Evolutionary conservation across 2,888 invertebrate genomes (phyloP), one percentile per base, ranked within the genome.

Genomic region (Melieria crassipennis): DNA sequence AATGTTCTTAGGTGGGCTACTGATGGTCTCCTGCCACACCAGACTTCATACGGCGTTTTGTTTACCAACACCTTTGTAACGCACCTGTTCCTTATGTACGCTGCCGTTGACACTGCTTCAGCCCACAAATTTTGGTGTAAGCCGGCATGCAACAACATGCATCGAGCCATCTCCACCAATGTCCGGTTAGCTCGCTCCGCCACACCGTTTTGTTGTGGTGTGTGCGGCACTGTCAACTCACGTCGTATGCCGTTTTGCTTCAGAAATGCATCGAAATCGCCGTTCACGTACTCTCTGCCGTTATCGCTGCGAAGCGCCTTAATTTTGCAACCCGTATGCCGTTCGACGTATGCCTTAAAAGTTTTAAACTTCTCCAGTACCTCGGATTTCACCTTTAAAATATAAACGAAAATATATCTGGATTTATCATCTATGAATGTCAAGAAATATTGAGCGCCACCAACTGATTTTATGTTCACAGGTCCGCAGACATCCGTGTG

Each of bases 151-250:
- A 75, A 13, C 52, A 84, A 48, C 76, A 84, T 79, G 30, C 78
- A 75, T 43, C 81, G 73, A 5, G 81, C 81, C 68, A 76, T 75
- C 47, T 82, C 79, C 11, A 81, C 70, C 7, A 77, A 70, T 9
- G 76, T 73, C 42, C 73, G 50, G 30, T 76, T 75, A 5, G 71
- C 74, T 7, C 74, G 46, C 65, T 75, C 74, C 4, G 75, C 75
- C 42, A 77, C 72, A 67, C 78, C 75, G 45, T 76, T 77, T 70
- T 77, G 30, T 30, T 30, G 30, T 30, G 30, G 30, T 30, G 30
- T 30, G 30, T 76, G 72, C 30, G 67, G 63, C 4, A 73, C 73
- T 13, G 73, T 72, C 43, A 75, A 55, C 64, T 75, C 60, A 52
- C 67, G 69, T 13, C 61, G 57, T 46, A 72, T 72, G 11, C 72